Evolutionary conservation across 1,140 invertebrate genomes (phyloP), one percentile per base, ranked within the genome.

Genomic region (Aphis gossypii): DNA sequence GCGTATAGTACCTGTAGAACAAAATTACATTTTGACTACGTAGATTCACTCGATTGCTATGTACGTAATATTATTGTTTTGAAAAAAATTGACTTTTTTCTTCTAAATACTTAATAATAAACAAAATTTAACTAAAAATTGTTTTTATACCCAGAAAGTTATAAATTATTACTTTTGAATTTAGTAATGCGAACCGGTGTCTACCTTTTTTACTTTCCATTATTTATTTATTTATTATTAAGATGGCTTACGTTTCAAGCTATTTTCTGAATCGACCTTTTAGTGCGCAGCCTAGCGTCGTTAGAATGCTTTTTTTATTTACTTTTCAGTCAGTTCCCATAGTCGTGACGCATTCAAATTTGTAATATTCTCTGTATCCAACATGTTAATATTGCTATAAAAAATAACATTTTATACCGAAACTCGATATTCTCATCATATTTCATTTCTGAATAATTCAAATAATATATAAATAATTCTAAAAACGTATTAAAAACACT

Each of bases 151-250:
- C 44, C 41, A 2, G 23, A 14, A 14, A 25, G 41, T n/a, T 46
- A 46, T 86, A 86, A 86, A 86, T 86, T 41, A 46, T 46, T 46
- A 30, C 30, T 86, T 46, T 46, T 30, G 23, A 86, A 46, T 44
- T 84, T 44, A 84, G 44, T 84, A 30, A 41, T 38, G 23, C 9
- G 25, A 18, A 46, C 41, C 41, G 41, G 84, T 86, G 38, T 46
- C 84, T 46, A 86, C 84, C 41, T 25, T 86, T 46, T 46, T 46
- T 23, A 76, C 60, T n/a, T 76, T n/a, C 60, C 30, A 18, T 76
- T 76, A 86, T 86, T 86, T 46, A 14, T 84, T 84, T 84, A 41
- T 76, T 41, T 84, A 84, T 86, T 86, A 86, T 86, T 86, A 30
- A 46, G 30, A 25, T 30, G 23, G 9, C 9, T 44, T 46, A 25